Evolutionary conservation across 2,797 vertebrate genomes (phyloP), one percentile per base, ranked within the genome.

Genomic region (Jordanella pulchra): DNA sequence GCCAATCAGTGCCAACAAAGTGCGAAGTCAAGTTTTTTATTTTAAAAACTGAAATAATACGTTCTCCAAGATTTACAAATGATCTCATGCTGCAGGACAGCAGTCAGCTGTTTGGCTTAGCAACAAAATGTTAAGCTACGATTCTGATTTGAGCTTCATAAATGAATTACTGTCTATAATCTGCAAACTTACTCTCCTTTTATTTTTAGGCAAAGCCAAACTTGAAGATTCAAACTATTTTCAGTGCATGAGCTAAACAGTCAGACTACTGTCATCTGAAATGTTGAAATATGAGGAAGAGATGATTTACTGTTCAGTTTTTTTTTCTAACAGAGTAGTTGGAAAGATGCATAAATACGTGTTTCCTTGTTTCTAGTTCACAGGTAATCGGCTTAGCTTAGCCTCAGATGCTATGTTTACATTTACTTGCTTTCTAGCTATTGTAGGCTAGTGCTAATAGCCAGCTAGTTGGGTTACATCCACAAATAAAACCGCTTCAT

Each of bases 311-410:
- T 4, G 10, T 35, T 23, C 12, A 10, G 7, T 35, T n/a, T n/a
- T n/a, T 25, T 61, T 14, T 2, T 23, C 58, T 1, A n/a, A 7
- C 35, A 35, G 3, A 35, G 0, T 35, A 39, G 28, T 61, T 39
- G 21, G 18, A 39, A 14, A 61, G 11, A 13, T 35, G 3, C 18
- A 60, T 30, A 30, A 30, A 30, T 30, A 30, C 27, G 3, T 28
- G 17, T 4, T 23, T 60, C 10, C 18, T n/a, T 63, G 3, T 42
- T 42, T 5, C 45, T 60, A 35, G 54, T 14, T 71, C 65, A 48
- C 47, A 56, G 47, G 27, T 1, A 10, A 32, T 73, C 65, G 0
- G 35, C 51, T 74, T 58, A 45, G 50, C 48, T 70, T 70, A 13
- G 61, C 30, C 58, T 69, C 18, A 75, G 65, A 47, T 28, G 7